A percentile compares a stretch with the other conserved stretches of the same genome.
phyloP scores from a whole-genome alignment of 2,113 vertebrate genomes.

The Parus major region DNA sequence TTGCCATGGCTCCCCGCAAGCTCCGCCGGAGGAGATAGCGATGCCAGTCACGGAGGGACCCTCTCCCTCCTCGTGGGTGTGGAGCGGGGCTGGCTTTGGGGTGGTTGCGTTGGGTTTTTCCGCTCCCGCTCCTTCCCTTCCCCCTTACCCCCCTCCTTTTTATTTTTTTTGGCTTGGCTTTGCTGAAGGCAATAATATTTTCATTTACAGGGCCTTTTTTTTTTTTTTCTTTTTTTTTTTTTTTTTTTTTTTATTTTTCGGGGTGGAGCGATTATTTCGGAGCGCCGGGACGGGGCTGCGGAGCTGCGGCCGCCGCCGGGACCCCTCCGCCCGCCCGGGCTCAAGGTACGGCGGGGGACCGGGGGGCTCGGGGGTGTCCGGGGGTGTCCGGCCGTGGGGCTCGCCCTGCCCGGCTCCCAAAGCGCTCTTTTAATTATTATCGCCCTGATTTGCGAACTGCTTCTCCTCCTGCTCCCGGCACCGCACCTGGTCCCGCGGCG shows the following conservation, averaged over 20 bases:
- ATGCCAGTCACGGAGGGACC: conserved; percentile 73
- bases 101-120: not conserved
- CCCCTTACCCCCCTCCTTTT: not conserved
- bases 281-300: conserved; percentile 38
- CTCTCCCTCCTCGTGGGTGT: conserved; percentile 36
- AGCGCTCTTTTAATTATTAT: not conserved
- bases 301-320: not conserved
- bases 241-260: not conserved
- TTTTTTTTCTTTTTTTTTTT: not conserved
- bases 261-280: conserved; percentile 53
- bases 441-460: not conserved
- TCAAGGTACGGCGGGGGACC: not conserved
- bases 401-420: not conserved
- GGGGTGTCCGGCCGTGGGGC: not conserved
- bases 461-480: not conserved
- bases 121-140: not conserved
- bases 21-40: conserved; percentile 56
- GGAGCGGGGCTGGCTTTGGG: not conserved
- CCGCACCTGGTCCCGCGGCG: not conserved
- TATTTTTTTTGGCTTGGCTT: not conserved
- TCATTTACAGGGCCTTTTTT: too few relatives aligned
- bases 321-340: not conserved
- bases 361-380: not conserved
- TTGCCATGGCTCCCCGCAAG: conserved; percentile 75
- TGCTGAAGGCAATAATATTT: too few relatives aligned